Evolutionary conservation across 2,888 invertebrate genomes (phyloP).

Genomic region (Asteroscopus sphinx): DNA sequence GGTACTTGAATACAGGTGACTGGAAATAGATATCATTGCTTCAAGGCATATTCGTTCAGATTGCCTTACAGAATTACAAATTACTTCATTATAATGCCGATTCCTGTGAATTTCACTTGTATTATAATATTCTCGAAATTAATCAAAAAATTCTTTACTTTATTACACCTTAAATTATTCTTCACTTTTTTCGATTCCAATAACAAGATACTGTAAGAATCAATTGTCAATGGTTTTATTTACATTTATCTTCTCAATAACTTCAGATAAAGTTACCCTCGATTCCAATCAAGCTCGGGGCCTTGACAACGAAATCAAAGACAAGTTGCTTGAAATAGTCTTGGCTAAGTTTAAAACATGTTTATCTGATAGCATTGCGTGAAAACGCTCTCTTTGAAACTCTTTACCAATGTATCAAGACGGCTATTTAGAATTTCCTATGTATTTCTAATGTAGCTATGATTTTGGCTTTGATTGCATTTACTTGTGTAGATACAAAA

Average conservation of each 20-base stretch:
- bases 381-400: conserved; percentile 31
- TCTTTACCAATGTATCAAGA: neutral
- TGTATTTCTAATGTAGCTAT: neutral
- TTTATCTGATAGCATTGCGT: conserved; percentile 33
- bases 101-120: neutral
- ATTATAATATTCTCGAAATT: too few relatives aligned
- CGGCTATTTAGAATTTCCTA: neutral
- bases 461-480: neutral
- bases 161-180: neutral
- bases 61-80: conserved; percentile 1
- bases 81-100: neutral
- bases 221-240: conserved; percentile 23
- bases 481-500: too few relatives aligned
- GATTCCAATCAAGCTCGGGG: conserved; percentile 56
- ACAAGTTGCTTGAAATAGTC: conserved; percentile 53
- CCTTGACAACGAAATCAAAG: conserved; percentile 59
- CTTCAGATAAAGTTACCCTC: conserved; percentile 47
- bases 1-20: conserved; percentile 39
- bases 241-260: conserved; percentile 25
- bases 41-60: neutral
- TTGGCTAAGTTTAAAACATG: conserved; percentile 43
- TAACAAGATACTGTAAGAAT: conserved; percentile 8
- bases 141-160: neutral
- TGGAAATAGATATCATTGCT: conserved; percentile 23
- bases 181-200: conserved; percentile 8